phyloP scores from a whole-genome alignment of 1,140 invertebrate species.

The Drosophila kikkawai region DNA sequence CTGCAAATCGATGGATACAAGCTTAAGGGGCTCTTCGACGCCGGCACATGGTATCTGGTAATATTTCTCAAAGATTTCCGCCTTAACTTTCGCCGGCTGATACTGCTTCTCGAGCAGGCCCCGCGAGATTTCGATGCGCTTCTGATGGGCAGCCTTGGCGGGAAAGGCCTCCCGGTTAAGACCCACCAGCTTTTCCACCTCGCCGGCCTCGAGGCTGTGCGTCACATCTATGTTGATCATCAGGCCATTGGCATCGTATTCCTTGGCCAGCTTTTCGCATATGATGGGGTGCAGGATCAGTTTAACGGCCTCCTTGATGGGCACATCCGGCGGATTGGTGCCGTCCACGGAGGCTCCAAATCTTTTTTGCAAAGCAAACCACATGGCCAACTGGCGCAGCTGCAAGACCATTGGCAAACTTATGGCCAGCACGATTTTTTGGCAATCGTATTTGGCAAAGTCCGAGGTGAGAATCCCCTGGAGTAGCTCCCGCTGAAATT shows the following conservation, averaged over 20 bases:
- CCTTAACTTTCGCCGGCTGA: conserved; percentile 75
- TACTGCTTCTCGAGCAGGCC: conserved; percentile 86
- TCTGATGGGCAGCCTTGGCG: conserved; percentile 46
- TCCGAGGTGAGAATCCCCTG: conserved; percentile 82
- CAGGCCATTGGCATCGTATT: conserved; percentile 75
- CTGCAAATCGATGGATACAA: conserved; percentile 85
- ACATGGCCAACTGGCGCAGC: conserved; percentile 85
- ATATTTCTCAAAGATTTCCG: conserved; percentile 85
- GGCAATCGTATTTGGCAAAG: conserved; percentile 84
- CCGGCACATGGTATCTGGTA: conserved; percentile 85
- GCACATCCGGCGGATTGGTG: conserved; percentile 66
- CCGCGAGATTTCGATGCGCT: conserved; percentile 85
- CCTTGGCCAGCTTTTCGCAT: conserved; percentile 59
- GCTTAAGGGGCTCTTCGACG: conserved; percentile 76
- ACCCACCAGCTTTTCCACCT: conserved; percentile 61
- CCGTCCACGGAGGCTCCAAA: conserved; percentile 71
- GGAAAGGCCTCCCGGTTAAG: conserved; percentile 61
- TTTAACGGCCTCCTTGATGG: conserved; percentile 78
- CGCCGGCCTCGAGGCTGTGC: conserved; percentile 56
- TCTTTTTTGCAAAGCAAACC: conserved; percentile 81
- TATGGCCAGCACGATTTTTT: conserved; percentile 83
- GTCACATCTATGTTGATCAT: conserved; percentile 76
- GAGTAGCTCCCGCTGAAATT: conserved; percentile 85
- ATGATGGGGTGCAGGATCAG: conserved; percentile 75
- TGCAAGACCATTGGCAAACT: conserved; percentile 84